Evolutionary conservation across 2,888 invertebrate genomes (phyloP).

Genomic region (Trichacis sp.): DNA sequence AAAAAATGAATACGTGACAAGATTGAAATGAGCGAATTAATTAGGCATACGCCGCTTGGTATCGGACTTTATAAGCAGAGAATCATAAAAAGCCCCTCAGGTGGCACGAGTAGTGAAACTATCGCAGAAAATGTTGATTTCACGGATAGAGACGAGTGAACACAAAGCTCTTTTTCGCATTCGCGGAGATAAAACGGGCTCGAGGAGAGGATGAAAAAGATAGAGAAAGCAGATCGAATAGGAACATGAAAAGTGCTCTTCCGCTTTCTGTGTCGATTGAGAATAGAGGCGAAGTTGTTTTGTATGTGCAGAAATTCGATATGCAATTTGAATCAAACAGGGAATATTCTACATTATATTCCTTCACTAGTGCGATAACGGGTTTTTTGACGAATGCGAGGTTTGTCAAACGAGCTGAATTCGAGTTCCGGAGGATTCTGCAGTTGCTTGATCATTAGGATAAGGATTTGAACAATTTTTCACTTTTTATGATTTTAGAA

Average conservation of each 20-base stretch:
- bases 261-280: constrained; percentile 3
- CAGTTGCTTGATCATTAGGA: too few species aligned
- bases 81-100: constrained; percentile 23
- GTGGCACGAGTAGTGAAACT: constrained; percentile 30
- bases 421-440: too few species aligned
- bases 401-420: too few species aligned
- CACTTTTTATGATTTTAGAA: too few species aligned
- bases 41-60: not conserved
- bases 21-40: constrained; percentile 8
- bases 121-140: constrained; percentile 48
- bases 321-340: too few species aligned
- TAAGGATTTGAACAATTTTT: too few species aligned
- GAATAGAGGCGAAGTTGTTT: constrained; percentile 19
- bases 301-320: constrained; percentile 54
- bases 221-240: constrained; percentile 3
- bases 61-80: not conserved
- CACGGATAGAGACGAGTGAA: constrained; percentile 37
- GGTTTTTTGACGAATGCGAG: too few species aligned
- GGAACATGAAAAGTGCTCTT: constrained; percentile 11
- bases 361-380: too few species aligned
- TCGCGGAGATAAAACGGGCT: constrained; percentile 30
- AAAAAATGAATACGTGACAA: constrained; percentile 3
- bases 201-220: constrained; percentile 17
- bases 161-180: constrained; percentile 39
- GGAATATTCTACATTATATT: too few species aligned